phyloP scores from a whole-genome alignment of 1,140 invertebrate genomes.

The Cheumatopsyche charites region DNA sequence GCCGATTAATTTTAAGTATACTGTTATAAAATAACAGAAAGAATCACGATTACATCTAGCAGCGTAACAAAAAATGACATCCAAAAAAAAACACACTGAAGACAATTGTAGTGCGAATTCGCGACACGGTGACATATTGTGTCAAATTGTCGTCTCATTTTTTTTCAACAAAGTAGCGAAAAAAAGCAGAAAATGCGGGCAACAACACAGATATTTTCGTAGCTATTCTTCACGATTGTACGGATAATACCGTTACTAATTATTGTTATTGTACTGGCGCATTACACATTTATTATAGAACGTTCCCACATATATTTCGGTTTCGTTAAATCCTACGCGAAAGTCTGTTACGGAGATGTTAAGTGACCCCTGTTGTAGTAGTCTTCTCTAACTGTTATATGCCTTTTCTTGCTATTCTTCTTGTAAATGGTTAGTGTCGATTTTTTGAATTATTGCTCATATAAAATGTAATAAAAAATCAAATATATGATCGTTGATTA shows the following conservation, averaged over 20 bases:
- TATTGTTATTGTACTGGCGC: not conserved
- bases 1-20: not conserved
- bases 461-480: too few relatives aligned
- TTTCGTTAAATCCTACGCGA: conserved; percentile 8
- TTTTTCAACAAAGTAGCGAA: not conserved
- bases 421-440: too few relatives aligned
- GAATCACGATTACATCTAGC: not conserved
- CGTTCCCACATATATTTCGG: conserved; percentile 14
- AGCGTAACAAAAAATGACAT: not conserved
- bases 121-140: conserved; percentile 7
- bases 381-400: too few relatives aligned
- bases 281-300: not conserved
- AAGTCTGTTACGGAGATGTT: too few relatives aligned
- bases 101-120: not conserved
- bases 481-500: too few relatives aligned
- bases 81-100: not conserved
- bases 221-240: not conserved
- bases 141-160: conserved; percentile 18
- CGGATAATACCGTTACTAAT: conserved; percentile 8
- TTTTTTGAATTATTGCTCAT: too few relatives aligned
- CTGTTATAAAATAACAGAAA: conserved; percentile 17
- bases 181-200: conserved; percentile 20
- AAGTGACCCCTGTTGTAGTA: too few relatives aligned
- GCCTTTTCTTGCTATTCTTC: too few relatives aligned
- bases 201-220: conserved; percentile 6